Evolutionary conservation across 2,888 invertebrate species (phyloP).

Genomic region (Bhutanitis thaidina): DNA sequence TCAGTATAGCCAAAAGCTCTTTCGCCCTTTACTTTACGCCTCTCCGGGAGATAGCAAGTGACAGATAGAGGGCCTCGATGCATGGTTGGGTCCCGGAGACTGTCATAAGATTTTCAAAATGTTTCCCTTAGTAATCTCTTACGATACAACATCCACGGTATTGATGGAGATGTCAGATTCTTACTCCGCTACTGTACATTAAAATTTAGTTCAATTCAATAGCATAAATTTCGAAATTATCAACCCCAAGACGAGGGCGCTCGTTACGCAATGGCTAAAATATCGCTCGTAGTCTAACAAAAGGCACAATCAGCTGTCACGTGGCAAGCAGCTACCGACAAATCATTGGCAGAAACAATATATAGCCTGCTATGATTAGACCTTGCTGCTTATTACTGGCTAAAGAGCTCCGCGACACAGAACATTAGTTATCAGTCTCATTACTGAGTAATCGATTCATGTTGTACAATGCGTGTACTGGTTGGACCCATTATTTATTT

Average conservation of each 20-base stretch:
- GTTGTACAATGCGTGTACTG: slow-evolving; percentile 1
- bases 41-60: no score
- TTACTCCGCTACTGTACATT: no score
- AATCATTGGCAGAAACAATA: slow-evolving; percentile 12
- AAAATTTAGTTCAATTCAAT: no score
- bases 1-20: no score
- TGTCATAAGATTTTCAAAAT: no score
- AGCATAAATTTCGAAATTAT: background rate
- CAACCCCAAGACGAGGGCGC: no score
- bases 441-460: slow-evolving; percentile 16
- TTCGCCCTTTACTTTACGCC: no score
- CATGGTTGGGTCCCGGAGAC: no score
- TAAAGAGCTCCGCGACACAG: slow-evolving; percentile 18
- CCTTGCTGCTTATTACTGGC: slow-evolving; percentile 17
- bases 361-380: slow-evolving; percentile 17
- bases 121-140: no score
- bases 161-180: no score
- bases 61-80: no score
- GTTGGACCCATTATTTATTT: slow-evolving; percentile 9
- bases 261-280: background rate
- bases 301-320: slow-evolving; percentile 11
- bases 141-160: no score
- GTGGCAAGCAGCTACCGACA: slow-evolving; percentile 13
- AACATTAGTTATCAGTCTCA: slow-evolving; percentile 16
- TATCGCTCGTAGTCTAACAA: background rate